Evolutionary conservation across 2,797 vertebrate species (phyloP).

Genomic region (Lutjanus campechanus): DNA sequence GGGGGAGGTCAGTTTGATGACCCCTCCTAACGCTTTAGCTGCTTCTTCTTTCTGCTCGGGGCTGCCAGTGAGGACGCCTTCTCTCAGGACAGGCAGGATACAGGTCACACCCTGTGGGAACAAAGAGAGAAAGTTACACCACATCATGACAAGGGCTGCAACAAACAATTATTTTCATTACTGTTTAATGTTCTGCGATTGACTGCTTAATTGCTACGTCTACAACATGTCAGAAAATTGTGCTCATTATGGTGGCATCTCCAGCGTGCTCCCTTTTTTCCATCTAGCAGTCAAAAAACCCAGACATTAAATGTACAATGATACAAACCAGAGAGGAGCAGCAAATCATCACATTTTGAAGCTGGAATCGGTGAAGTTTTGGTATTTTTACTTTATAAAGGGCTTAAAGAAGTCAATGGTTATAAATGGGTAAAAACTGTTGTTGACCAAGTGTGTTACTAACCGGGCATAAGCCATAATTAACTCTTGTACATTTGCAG

Average conservation of each 20-base stretch:
- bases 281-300: too few relatives aligned
- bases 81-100: slow-evolving; percentile 95
- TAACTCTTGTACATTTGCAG: too few relatives aligned
- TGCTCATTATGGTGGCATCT: background rate
- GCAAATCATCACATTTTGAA: too few relatives aligned
- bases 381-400: too few relatives aligned
- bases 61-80: slow-evolving; percentile 95
- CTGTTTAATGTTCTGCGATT: background rate
- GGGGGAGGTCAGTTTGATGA: slow-evolving; percentile 95
- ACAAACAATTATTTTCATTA: background rate
- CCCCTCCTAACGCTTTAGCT: slow-evolving; percentile 93
- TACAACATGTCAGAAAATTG: background rate
- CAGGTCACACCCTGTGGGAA: slow-evolving; percentile 93
- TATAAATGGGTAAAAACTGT: too few relatives aligned
- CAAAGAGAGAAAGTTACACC: background rate
- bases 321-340: too few relatives aligned
- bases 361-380: too few relatives aligned
- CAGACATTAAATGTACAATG: too few relatives aligned
- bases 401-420: too few relatives aligned
- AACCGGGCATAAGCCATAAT: background rate
- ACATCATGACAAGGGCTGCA: background rate
- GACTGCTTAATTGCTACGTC: background rate
- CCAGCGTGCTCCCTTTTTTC: background rate
- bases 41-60: slow-evolving; percentile 99
- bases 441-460: background rate